A percentile compares a stretch with the other conserved stretches of the same genome.
Evolutionary conservation across 2,113 vertebrate species (phyloP).

Genomic region (Cercocebus atys): DNA sequence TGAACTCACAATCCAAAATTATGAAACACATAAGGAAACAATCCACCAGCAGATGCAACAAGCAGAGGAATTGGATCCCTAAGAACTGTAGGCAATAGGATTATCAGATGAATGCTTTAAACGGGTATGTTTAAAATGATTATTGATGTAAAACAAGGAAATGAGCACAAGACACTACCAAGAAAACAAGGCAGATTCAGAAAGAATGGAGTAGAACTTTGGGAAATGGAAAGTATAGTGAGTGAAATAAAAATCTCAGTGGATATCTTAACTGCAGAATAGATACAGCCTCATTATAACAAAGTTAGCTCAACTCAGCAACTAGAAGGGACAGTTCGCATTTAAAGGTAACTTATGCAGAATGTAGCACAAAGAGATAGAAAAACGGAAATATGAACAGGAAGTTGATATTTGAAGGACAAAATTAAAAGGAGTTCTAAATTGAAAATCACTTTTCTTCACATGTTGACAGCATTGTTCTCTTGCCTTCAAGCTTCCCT

Average conservation of each 20-base stretch:
- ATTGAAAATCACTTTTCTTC: neutral
- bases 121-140: neutral
- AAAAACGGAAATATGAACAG: rapidly evolving
- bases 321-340: rapidly evolving
- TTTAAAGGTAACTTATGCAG: rapidly evolving
- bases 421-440: neutral
- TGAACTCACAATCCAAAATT: neutral
- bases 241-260: neutral
- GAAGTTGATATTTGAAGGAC: neutral
- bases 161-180: too few species aligned
- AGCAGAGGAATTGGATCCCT: neutral
- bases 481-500: neutral
- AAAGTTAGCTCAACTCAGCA: neutral
- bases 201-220: neutral
- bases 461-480: rapidly evolving
- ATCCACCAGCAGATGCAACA: neutral
- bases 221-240: neutral
- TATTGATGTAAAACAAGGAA: neutral
- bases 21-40: too few species aligned
- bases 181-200: neutral
- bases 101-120: neutral
- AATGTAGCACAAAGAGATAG: rapidly evolving
- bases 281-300: neutral
- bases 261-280: rapidly evolving
- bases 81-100: neutral